phyloP scores from a whole-genome alignment of 1,140 invertebrate genomes.

The Chironomus tepperi region DNA sequence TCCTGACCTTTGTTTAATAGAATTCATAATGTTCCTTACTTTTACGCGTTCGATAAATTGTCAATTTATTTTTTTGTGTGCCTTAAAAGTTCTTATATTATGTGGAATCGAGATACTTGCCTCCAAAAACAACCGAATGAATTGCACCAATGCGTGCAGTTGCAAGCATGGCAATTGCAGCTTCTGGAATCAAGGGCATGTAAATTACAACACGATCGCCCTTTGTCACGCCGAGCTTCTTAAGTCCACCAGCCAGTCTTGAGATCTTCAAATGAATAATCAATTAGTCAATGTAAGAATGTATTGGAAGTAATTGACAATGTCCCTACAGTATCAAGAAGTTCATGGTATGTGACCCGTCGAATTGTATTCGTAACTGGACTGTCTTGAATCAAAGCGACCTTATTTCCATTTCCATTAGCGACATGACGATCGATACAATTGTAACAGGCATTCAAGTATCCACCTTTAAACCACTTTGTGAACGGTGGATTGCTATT shows the following conservation, averaged over 20 bases:
- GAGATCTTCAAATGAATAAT: conserved; percentile 48
- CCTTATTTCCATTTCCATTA: conserved; percentile 63
- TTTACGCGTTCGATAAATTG: not conserved
- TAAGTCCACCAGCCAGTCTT: conserved; percentile 64
- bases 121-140: conserved; percentile 83
- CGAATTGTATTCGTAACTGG: conserved; percentile 67
- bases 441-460: conserved; percentile 89
- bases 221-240: conserved; percentile 59
- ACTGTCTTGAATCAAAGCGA: conserved; percentile 83
- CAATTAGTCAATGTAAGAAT: no score
- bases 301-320: no score
- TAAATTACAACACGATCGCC: conserved; percentile 77
- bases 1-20: conserved; percentile 17
- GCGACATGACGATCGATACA: conserved; percentile 82
- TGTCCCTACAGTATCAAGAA: conserved; percentile 66
- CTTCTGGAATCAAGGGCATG: conserved; percentile 85
- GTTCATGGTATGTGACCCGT: conserved; percentile 69
- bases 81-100: no score
- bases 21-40: not conserved
- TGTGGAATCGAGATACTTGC: conserved; percentile 43
- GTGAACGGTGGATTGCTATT: conserved; percentile 74
- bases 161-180: conserved; percentile 76
- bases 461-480: conserved; percentile 84
- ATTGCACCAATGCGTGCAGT: conserved; percentile 71
- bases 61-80: not conserved